These are phyloP conservation scores for Symphodus melops DNA, from an alignment of 2,113 vertebrate species.

Conservation along the genomic window DNA sequence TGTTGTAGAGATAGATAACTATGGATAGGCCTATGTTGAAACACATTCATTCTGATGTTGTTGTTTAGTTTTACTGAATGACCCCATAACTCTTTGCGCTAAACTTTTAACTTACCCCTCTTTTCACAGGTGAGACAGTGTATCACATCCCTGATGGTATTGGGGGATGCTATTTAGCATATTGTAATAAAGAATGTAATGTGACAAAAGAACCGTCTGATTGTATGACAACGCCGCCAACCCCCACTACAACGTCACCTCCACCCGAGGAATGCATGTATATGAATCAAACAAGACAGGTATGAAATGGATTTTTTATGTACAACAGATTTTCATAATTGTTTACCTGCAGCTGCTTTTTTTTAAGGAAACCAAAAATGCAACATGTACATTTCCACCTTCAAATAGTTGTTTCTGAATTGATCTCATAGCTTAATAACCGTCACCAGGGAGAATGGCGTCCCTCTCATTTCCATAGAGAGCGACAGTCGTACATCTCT, in stretches of 20 bases:
- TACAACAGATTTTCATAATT: not conserved
- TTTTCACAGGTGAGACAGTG: constrained; percentile 55
- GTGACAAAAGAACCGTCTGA: not conserved
- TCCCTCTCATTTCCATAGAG: too few relatives aligned
- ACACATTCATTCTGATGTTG: too few relatives aligned
- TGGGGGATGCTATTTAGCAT: constrained; percentile 52
- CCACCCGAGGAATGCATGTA: constrained; percentile 49
- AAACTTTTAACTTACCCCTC: not conserved
- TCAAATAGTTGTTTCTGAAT: too few relatives aligned
- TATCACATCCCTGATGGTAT: constrained; percentile 65
- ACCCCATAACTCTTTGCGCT: too few relatives aligned
- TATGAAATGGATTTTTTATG: not conserved
- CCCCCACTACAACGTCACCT: not conserved
- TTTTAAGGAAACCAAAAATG: too few relatives aligned
- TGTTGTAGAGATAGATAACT: too few relatives aligned
- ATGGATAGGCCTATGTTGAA: too few relatives aligned
- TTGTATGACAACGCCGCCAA: constrained; percentile 43
- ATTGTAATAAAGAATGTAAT: constrained; percentile 65
- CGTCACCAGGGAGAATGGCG: too few relatives aligned
- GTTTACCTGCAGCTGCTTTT: not conserved
- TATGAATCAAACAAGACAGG: constrained; percentile 68
- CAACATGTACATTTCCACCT: too few relatives aligned
- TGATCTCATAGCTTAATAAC: too few relatives aligned
- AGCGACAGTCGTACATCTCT: too few relatives aligned
- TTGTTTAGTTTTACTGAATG: not conserved